phyloP scores from a whole-genome alignment of 37 sponge, comb jelly and placozoan genomes.

The Cliona cf. orientalis region DNA sequence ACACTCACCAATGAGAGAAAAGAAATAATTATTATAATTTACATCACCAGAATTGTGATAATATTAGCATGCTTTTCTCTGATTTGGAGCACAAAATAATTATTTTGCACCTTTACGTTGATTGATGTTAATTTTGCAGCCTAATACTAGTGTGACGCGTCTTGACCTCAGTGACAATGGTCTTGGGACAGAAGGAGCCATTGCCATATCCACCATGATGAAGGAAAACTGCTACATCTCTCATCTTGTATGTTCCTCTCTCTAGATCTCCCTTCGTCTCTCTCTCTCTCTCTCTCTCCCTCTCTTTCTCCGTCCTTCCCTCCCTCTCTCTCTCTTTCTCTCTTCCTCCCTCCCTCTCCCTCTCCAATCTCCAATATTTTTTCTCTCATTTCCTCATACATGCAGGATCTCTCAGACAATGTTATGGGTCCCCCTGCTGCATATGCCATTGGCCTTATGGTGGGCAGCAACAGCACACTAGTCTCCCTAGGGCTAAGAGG shows the following conservation, averaged over 20 bases:
- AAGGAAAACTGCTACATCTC: conserved; percentile 97
- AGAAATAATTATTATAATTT: too few relatives aligned
- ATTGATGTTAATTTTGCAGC: too few relatives aligned
- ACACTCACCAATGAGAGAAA: too few relatives aligned
- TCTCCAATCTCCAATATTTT: too few relatives aligned
- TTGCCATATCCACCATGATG: conserved; percentile 92
- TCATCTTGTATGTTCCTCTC: conserved; percentile 53
- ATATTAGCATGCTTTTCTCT: not conserved
- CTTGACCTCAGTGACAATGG: conserved; percentile 94
- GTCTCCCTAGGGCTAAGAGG: conserved; percentile 69
- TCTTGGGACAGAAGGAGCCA: conserved; percentile 82
- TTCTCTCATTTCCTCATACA: not conserved
- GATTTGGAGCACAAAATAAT: not conserved
- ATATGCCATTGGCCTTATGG: conserved; percentile 62
- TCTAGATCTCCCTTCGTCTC: too few relatives aligned
- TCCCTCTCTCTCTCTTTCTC: too few relatives aligned
- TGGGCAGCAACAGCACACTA: conserved; percentile 63
- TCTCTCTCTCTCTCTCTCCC: too few relatives aligned
- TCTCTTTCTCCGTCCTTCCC: too few relatives aligned
- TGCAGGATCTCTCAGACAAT: conserved; percentile 83
- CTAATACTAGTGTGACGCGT: conserved; percentile 85
- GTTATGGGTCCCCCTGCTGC: conserved; percentile 77
- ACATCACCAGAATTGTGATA: too few relatives aligned
- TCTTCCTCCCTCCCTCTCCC: too few relatives aligned
- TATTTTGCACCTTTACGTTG: not conserved